Conservation (phyloP, 1,140 invertebrate species). For the Antheraea pernyi region DNA sequence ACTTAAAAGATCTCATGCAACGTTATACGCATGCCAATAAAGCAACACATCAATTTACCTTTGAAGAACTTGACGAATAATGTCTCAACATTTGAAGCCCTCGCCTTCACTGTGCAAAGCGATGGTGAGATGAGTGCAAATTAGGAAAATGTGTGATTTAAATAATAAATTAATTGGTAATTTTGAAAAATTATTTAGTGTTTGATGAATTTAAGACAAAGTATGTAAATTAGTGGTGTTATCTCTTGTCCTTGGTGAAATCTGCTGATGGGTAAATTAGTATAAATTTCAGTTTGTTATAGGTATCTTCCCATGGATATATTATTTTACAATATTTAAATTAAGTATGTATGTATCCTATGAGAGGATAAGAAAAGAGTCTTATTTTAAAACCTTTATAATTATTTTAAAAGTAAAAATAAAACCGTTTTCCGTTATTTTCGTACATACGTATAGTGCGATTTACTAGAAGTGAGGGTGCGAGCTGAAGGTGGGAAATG, state of each 20-base stretch:
- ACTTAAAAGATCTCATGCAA: slow-evolving; percentile 28
- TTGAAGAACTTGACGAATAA: slow-evolving; percentile 60
- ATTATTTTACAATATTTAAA: slow-evolving; percentile 17
- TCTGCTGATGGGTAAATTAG: slow-evolving; percentile 15
- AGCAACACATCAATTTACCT: slow-evolving; percentile 76
- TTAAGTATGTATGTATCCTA: slow-evolving; percentile 11
- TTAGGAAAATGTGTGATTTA: slow-evolving; percentile 22
- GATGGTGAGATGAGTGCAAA: slow-evolving; percentile 56
- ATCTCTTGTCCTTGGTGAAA: slow-evolving; percentile 14
- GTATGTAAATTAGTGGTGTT: slow-evolving; percentile 34
- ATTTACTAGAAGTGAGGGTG: slow-evolving; percentile 14
- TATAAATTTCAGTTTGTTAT: slow-evolving; percentile 14
- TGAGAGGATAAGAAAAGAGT: background rate
- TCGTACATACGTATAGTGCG: slow-evolving; percentile 12
- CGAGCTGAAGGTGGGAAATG: slow-evolving; percentile 62
- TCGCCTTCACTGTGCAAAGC: slow-evolving; percentile 73
- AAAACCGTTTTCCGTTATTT: slow-evolving; percentile 4
- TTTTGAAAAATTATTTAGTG: slow-evolving; percentile 2
- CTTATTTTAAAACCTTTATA: background rate
- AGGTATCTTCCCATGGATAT: background rate
- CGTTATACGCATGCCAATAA: slow-evolving; percentile 60
- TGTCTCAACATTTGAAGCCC: slow-evolving; percentile 67
- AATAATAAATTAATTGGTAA: slow-evolving; percentile 1
- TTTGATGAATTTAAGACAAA: background rate
- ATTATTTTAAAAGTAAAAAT: slow-evolving; percentile 2